Percentiles rank a stretch among this genome's conserved stretches.
Evolutionary conservation across 30 jellyfish, hydroid and myxozoan species (phyloP).

Genomic region (Haliclystus octoradiatus): DNA sequence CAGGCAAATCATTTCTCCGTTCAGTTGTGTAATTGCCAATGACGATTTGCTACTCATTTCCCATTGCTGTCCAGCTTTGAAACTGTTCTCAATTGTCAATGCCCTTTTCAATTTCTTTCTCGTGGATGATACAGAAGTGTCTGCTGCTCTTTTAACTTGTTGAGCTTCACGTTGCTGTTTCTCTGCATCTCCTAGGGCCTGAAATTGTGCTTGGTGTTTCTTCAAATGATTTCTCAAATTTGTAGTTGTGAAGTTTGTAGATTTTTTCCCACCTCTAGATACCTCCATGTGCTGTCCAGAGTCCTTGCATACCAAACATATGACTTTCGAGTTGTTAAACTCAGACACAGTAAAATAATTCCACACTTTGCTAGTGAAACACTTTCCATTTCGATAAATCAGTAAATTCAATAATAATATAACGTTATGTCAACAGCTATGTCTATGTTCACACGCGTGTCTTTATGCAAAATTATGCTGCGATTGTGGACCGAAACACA

Average conservation of each 20-base stretch:
- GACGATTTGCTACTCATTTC: slow-evolving; percentile 23
- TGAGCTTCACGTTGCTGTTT: not conserved
- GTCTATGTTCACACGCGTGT: no score
- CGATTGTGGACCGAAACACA: no score
- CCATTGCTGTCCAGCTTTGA: slow-evolving; percentile 16
- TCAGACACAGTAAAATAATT: not conserved
- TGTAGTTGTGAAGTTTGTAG: not conserved
- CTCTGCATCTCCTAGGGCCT: not conserved
- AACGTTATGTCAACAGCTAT: no score
- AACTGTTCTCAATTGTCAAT: slow-evolving; percentile 10
- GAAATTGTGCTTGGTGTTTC: not conserved
- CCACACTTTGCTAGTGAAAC: not conserved
- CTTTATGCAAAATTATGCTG: no score
- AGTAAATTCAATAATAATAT: no score
- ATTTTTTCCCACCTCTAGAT: not conserved
- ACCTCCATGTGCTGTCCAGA: not conserved
- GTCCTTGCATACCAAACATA: not conserved
- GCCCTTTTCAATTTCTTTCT: not conserved
- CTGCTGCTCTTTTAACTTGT: not conserved
- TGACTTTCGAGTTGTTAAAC: not conserved
- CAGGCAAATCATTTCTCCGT: slow-evolving; percentile 25
- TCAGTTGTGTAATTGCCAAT: slow-evolving; percentile 13
- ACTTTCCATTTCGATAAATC: no score
- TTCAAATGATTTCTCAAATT: not conserved
- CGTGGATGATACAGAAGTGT: not conserved